These are phyloP conservation scores for Oligia strigilis DNA, from an alignment of 2,888 invertebrate species.

Conservation along the genomic window DNA sequence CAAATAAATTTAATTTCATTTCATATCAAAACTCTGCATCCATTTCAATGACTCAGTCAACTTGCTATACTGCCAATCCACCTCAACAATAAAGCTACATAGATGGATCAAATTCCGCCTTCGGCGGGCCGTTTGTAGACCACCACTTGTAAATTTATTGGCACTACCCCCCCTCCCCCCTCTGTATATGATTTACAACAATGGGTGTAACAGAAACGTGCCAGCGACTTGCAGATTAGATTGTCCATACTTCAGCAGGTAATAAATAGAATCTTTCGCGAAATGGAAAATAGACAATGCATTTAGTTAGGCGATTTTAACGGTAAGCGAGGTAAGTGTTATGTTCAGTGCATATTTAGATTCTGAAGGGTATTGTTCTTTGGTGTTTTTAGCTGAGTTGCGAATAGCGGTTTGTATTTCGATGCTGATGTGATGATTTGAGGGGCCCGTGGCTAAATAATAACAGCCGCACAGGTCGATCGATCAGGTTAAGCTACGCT, in stretches of 20 bases:
- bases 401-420: conserved; percentile 18
- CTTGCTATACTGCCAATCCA: conserved; percentile 18
- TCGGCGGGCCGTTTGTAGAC: conserved; percentile 67
- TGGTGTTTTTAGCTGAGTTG: conserved; percentile 13
- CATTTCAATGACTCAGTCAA: conserved; percentile 13
- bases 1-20: too few relatives aligned
- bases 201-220: conserved; percentile 70
- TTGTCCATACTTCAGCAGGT: conserved; percentile 71
- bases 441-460: too few relatives aligned
- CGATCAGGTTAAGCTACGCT: too few relatives aligned
- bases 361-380: conserved; percentile 37
- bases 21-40: background rate
- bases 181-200: conserved; percentile 70
- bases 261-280: conserved; percentile 73
- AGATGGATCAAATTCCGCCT: conserved; percentile 65
- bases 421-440: background rate
- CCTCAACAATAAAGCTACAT: conserved; percentile 29
- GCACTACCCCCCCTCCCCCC: conserved; percentile 63
- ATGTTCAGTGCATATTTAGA: conserved; percentile 21
- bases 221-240: conserved; percentile 71
- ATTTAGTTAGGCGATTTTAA: conserved; percentile 64
- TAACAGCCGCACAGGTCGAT: too few relatives aligned
- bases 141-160: conserved; percentile 75
- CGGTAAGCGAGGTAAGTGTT: conserved; percentile 54
- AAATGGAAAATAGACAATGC: conserved; percentile 73